Conservation (phyloP, 2,113 vertebrate genomes). For the Sorex fumeus region DNA sequence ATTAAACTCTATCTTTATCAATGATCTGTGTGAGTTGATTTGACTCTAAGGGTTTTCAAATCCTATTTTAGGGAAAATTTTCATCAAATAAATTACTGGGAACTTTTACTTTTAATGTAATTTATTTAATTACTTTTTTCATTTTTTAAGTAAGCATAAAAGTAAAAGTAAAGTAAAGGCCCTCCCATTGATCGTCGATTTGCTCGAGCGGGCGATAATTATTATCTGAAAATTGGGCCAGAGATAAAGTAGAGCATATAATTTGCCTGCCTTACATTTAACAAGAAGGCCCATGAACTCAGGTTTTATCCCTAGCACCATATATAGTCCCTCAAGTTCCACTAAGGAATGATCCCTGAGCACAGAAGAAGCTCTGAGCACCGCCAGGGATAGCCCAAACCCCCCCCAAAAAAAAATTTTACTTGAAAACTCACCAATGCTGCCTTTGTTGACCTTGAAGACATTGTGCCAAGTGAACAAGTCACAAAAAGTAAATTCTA, state of each 20-base stretch:
- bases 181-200: too few relatives aligned
- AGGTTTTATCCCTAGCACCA: too few relatives aligned
- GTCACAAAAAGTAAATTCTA: not conserved
- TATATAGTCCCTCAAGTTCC: too few relatives aligned
- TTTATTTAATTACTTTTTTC: not conserved
- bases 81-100: not conserved
- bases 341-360: too few relatives aligned
- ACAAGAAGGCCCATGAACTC: too few relatives aligned
- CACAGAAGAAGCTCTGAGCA: too few relatives aligned
- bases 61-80: not conserved
- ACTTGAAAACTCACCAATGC: not conserved
- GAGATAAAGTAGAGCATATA: too few relatives aligned
- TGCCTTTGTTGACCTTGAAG: constrained; percentile 3
- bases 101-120: not conserved
- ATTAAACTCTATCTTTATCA: not conserved
- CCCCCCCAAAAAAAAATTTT: too few relatives aligned
- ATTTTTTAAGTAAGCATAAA: constrained; percentile 53
- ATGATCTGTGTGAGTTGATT: constrained; percentile 10
- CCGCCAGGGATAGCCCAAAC: too few relatives aligned
- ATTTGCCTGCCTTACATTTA: too few relatives aligned
- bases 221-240: constrained; percentile 28
- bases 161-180: too few relatives aligned
- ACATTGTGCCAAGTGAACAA: not conserved
- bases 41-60: not conserved
- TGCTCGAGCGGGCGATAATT: too few relatives aligned